A percentile compares a stretch with the other conserved stretches of the same genome.
Conservation (phyloP, 2,888 invertebrate species). For the Caenorhabditis sp. region DNA sequence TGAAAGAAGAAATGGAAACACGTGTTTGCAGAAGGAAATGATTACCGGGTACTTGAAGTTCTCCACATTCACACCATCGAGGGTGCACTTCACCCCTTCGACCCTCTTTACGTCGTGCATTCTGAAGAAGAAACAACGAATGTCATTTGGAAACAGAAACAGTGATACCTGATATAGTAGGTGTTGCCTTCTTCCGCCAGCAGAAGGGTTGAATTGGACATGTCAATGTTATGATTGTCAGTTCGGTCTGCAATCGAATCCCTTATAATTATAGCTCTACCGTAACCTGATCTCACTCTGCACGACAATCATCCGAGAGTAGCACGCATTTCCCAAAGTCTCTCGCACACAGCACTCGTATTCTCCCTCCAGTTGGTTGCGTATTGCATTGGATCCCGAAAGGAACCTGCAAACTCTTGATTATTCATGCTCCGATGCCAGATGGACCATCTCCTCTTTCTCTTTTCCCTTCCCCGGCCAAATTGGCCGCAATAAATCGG, state of each 20-base stretch:
- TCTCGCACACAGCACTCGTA: constrained; percentile 56
- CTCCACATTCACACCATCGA: constrained; percentile 39
- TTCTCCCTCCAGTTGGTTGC: constrained; percentile 51
- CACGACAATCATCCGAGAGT: constrained; percentile 40
- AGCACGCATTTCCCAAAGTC: constrained; percentile 53
- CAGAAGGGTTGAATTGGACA: constrained; percentile 27
- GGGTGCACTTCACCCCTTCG: constrained; percentile 48
- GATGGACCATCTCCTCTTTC: constrained; percentile 9
- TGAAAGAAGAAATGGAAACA: constrained; percentile 8
- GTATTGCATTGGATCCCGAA: constrained; percentile 49
- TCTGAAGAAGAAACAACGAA: too few relatives aligned
- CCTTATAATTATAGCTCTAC: background rate
- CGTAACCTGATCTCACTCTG: constrained; percentile 47
- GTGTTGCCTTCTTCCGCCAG: constrained; percentile 47
- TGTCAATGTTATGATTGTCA: constrained; percentile 44
- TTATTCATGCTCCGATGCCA: constrained; percentile 39
- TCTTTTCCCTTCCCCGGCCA: too few relatives aligned
- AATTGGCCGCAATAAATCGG: constrained; percentile 46
- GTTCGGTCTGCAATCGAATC: constrained; percentile 31
- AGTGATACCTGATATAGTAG: constrained; percentile 49
- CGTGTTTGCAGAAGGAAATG: background rate
- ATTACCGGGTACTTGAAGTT: constrained; percentile 55
- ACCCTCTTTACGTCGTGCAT: constrained; percentile 49
- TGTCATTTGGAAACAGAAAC: background rate
- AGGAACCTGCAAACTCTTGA: constrained; percentile 45